These are phyloP conservation scores for Hydractinia symbiolongicarpus DNA, from an alignment of 30 jellyfish, hydroid and myxozoan genomes.

Conservation along the genomic window DNA sequence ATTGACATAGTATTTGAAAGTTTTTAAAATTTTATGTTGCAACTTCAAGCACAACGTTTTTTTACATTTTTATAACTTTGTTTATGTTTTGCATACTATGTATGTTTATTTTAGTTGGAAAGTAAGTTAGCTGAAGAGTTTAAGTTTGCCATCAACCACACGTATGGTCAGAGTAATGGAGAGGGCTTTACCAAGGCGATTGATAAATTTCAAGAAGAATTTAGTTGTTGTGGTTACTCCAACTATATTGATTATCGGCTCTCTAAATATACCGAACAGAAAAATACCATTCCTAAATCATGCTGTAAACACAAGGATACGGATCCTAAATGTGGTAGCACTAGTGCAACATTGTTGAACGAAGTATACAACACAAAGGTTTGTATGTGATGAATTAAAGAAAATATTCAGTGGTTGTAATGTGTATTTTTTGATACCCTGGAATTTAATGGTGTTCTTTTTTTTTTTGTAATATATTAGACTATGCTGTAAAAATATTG, in stretches of 20 bases:
- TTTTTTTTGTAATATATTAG: too few relatives aligned
- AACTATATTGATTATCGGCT: constrained; percentile 42
- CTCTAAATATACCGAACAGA: constrained; percentile 19
- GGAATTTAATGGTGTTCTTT: too few relatives aligned
- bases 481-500: too few relatives aligned
- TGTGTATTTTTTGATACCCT: too few relatives aligned
- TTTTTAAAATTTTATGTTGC: background rate
- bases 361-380: background rate
- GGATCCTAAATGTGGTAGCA: background rate
- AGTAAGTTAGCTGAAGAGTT: constrained; percentile 32
- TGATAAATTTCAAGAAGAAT: constrained; percentile 58
- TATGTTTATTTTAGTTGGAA: constrained; percentile 35
- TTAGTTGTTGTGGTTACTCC: constrained; percentile 65
- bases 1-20: background rate
- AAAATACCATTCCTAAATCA: background rate
- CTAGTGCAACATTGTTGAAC: background rate
- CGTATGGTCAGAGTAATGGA: constrained; percentile 33
- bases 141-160: constrained; percentile 39
- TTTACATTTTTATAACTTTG: background rate
- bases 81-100: background rate
- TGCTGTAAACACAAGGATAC: background rate
- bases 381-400: background rate
- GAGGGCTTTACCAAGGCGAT: constrained; percentile 57
- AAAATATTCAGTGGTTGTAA: too few relatives aligned
- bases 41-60: too few relatives aligned